phyloP scores from a whole-genome alignment of 2,888 invertebrate genomes.

The Caprella mutica region DNA sequence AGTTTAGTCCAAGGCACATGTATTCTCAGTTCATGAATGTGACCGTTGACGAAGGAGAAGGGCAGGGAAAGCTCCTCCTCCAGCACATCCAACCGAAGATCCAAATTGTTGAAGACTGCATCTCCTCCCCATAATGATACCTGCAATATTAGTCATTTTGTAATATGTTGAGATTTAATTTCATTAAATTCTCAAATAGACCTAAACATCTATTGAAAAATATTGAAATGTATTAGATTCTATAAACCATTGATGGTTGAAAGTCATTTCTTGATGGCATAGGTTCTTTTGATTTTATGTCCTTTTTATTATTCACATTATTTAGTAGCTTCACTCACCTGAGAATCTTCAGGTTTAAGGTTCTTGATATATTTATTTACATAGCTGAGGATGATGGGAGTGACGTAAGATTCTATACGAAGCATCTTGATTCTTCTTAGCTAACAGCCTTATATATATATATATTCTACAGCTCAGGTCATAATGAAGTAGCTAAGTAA shows the following conservation, averaged over 20 bases:
- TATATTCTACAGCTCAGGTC: too few species aligned
- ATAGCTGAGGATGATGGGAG: constrained; percentile 83
- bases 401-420: constrained; percentile 85
- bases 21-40: constrained; percentile 79
- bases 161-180: too few species aligned
- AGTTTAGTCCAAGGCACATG: constrained; percentile 94
- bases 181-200: too few species aligned
- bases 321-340: constrained; percentile 48
- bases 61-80: constrained; percentile 81
- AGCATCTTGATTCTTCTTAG: constrained; percentile 70
- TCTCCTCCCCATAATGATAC: constrained; percentile 95
- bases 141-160: too few species aligned
- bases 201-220: too few species aligned
- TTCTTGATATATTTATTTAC: constrained; percentile 88
- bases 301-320: background rate
- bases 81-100: constrained; percentile 78
- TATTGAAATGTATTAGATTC: too few species aligned
- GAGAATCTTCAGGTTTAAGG: constrained; percentile 82
- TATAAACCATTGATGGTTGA: too few species aligned
- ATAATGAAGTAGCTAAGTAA: too few species aligned
- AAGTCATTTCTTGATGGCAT: too few species aligned
- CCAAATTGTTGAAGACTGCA: constrained; percentile 81
- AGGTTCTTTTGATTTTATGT: too few species aligned
- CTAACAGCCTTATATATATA: too few species aligned
- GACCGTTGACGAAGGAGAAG: constrained; percentile 82